Evolutionary conservation across 2,888 invertebrate genomes (phyloP).

Genomic region (Villa cingulata): DNA sequence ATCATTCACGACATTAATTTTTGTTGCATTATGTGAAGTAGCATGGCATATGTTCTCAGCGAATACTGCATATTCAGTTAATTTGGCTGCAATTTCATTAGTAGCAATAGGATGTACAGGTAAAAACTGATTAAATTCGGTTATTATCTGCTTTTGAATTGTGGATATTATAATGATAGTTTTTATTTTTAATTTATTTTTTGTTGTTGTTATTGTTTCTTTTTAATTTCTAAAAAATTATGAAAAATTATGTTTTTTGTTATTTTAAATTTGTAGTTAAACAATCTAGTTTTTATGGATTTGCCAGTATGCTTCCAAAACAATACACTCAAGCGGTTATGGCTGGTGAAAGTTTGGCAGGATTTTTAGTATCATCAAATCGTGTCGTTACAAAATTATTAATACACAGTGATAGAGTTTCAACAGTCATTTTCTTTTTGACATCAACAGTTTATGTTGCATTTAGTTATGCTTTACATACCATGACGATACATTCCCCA

Average conservation of each 20-base stretch:
- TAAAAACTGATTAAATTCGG: conserved; percentile 14
- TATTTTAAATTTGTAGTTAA: conserved; percentile 63
- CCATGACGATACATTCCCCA: conserved; percentile 61
- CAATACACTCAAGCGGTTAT: conserved; percentile 89
- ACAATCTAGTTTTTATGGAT: conserved; percentile 89
- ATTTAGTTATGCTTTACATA: conserved; percentile 64
- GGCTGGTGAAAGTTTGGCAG: conserved; percentile 83
- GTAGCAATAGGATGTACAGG: conserved; percentile 76
- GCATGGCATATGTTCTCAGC: conserved; percentile 71
- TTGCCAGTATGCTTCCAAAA: conserved; percentile 76
- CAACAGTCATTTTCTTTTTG: conserved; percentile 76
- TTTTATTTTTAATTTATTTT: too few species aligned
- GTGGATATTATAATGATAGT: too few species aligned
- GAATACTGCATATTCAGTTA: conserved; percentile 67
- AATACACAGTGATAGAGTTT: conserved; percentile 60
- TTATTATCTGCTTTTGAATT: too few species aligned
- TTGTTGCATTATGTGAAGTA: conserved; percentile 74
- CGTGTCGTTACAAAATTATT: conserved; percentile 71
- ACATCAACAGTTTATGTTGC: conserved; percentile 64
- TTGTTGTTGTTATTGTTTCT: too few species aligned
- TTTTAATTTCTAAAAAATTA: too few species aligned
- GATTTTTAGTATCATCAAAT: conserved; percentile 73
- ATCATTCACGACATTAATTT: conserved; percentile 65
- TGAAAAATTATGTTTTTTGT: too few species aligned
- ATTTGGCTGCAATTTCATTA: conserved; percentile 68